Conservation (phyloP, 2,797 vertebrate species). For the Anguilla pacifica region DNA sequence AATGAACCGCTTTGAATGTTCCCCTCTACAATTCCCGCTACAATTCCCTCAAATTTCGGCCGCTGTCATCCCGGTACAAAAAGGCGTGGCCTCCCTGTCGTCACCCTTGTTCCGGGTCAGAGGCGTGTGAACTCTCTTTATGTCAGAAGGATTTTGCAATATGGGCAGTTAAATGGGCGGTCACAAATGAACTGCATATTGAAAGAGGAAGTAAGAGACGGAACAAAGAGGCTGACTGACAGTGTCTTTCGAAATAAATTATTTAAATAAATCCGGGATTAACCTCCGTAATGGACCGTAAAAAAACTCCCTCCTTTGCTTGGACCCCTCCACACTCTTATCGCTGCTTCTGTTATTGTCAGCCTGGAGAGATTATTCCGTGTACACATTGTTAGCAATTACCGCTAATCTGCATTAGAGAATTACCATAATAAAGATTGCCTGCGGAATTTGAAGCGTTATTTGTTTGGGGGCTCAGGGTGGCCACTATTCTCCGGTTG, state of each 20-base stretch:
- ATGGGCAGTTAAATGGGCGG: not conserved
- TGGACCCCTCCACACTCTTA: slow-evolving; percentile 68
- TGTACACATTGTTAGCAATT: slow-evolving; percentile 76
- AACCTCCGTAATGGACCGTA: slow-evolving; percentile 67
- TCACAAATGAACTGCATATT: not conserved
- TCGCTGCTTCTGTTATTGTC: slow-evolving; percentile 63
- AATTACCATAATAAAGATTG: slow-evolving; percentile 78
- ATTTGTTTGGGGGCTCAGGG: slow-evolving; percentile 74
- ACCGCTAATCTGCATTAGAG: slow-evolving; percentile 76
- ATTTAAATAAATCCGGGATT: slow-evolving; percentile 51
- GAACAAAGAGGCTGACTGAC: not conserved
- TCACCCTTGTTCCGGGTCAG: not conserved
- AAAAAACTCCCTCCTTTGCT: slow-evolving; percentile 61
- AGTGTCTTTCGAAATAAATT: slow-evolving; percentile 38
- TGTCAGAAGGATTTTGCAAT: not conserved
- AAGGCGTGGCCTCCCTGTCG: not conserved
- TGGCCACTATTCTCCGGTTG: slow-evolving; percentile 47
- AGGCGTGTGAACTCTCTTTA: not conserved
- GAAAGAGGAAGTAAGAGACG: not conserved
- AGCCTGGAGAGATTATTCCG: slow-evolving; percentile 70
- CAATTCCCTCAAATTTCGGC: not conserved
- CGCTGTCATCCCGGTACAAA: not conserved
- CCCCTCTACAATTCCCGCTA: not conserved
- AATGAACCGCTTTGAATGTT: not conserved
- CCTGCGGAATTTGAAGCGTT: slow-evolving; percentile 68